Conservation (phyloP, 2,888 invertebrate genomes). For the Protophormia terraenovae region DNA sequence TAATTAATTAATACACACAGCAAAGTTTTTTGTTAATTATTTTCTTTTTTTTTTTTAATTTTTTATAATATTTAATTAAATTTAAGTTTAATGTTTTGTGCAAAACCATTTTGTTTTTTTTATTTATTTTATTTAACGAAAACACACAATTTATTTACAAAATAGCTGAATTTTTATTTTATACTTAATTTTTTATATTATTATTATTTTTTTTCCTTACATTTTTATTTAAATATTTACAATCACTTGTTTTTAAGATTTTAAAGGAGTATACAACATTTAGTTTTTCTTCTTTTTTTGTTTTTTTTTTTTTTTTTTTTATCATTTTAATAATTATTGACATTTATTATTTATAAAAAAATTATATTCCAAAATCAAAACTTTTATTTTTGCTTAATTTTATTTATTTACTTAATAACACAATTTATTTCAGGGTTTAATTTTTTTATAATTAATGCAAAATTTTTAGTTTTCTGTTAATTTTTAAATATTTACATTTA, state of each 20-base stretch:
- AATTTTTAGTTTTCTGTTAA: background rate
- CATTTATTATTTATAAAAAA: constrained; percentile 59
- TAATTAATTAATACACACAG: constrained; percentile 62
- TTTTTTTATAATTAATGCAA: constrained; percentile 46
- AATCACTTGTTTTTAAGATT: constrained; percentile 54
- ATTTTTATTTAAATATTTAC: constrained; percentile 53
- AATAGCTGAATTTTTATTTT: constrained; percentile 36
- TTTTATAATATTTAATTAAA: constrained; percentile 31
- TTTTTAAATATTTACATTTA: constrained; percentile 55
- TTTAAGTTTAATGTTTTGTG: constrained; percentile 39
- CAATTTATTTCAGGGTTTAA: constrained; percentile 41
- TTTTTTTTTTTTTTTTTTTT: constrained; percentile 21
- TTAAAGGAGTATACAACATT: constrained; percentile 59
- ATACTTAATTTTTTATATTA: constrained; percentile 4
- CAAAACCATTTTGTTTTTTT: constrained; percentile 45
- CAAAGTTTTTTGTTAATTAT: constrained; percentile 40
- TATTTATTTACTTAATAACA: constrained; percentile 50
- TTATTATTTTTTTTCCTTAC: constrained; percentile 25
- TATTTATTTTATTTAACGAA: constrained; percentile 39
- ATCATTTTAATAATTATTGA: constrained; percentile 61
- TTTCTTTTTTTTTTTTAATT: constrained; percentile 14
- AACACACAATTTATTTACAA: constrained; percentile 65
- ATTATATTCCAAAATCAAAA: constrained; percentile 33
- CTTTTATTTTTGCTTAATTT: constrained; percentile 17
- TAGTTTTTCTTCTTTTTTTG: constrained; percentile 15